Percentiles rank a stretch among this genome's conserved stretches.
Conservation (phyloP, 2,888 invertebrate genomes). For the Standfussiana lucernea region DNA sequence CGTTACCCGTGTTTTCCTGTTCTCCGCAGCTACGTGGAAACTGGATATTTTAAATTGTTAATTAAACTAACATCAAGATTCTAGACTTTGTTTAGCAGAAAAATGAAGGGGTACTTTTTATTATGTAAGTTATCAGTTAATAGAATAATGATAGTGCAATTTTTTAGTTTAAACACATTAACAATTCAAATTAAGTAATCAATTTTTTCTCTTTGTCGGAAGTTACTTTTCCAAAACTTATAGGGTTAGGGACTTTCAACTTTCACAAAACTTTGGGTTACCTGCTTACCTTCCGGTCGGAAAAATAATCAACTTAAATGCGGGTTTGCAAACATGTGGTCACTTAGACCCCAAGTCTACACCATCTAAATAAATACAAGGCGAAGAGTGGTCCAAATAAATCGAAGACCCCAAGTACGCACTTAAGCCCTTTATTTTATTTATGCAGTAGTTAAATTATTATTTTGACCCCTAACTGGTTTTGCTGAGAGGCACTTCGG, state of each 20-base stretch:
- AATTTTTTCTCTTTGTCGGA: not conserved
- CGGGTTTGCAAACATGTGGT: constrained; percentile 33
- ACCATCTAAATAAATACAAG: constrained; percentile 35
- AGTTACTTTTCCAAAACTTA: not conserved
- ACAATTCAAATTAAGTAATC: not conserved
- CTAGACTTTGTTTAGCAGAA: not conserved
- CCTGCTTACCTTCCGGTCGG: not conserved
- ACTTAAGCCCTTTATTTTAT: constrained; percentile 59
- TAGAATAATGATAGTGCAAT: not conserved
- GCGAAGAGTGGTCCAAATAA: constrained; percentile 33
- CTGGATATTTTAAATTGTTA: constrained; percentile 43
- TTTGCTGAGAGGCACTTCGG: constrained; percentile 36
- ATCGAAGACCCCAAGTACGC: constrained; percentile 23
- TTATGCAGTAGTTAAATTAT: constrained; percentile 48
- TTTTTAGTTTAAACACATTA: not conserved
- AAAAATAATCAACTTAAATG: constrained; percentile 32
- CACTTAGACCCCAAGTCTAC: not conserved
- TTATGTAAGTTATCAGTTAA: not conserved
- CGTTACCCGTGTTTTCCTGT: constrained; percentile 44
- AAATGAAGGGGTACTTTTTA: not conserved
- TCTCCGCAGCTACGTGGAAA: constrained; percentile 20
- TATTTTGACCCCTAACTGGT: constrained; percentile 47
- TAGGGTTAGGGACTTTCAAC: not conserved
- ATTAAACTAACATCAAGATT: constrained; percentile 27
- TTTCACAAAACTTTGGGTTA: constrained; percentile 6